These are phyloP conservation scores for Nemotelus pantherinus DNA, from an alignment of 2,888 invertebrate genomes.

Conservation along the genomic window DNA sequence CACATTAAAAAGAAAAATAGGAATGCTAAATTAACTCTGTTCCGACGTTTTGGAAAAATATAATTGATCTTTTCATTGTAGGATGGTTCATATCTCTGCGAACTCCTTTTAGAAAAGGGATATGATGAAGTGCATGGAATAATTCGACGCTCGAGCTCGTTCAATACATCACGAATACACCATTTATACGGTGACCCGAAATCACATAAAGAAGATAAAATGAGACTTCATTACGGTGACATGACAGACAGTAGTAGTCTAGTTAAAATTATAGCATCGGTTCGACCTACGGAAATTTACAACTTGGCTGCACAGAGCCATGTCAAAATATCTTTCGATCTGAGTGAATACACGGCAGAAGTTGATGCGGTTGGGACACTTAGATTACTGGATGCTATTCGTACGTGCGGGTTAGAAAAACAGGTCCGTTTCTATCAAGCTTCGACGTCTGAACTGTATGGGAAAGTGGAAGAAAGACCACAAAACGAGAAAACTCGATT, in stretches of 20 bases:
- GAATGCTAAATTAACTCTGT: too few relatives aligned
- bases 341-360: constrained; percentile 99
- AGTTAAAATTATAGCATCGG: constrained; percentile 79
- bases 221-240: constrained; percentile 98
- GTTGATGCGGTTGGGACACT: constrained; percentile 96
- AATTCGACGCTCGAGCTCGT: constrained; percentile 91
- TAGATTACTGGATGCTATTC: constrained; percentile 88
- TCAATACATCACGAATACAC: constrained; percentile 95
- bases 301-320: constrained; percentile 99
- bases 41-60: too few relatives aligned
- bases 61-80: constrained; percentile 59
- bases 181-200: constrained; percentile 93
- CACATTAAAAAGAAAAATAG: too few relatives aligned
- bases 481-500: constrained; percentile 96
- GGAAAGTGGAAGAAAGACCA: constrained; percentile 91
- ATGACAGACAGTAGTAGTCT: constrained; percentile 97
- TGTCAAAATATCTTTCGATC: constrained; percentile 98
- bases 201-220: constrained; percentile 85
- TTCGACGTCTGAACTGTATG: constrained; percentile 94
- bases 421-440: constrained; percentile 92
- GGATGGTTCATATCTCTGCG: constrained; percentile 98
- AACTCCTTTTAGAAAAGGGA: constrained; percentile 89
- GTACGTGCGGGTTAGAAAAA: constrained; percentile 85
- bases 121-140: constrained; percentile 93
- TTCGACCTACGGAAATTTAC: constrained; percentile 90